Base-by-base conservation (phyloP, 2,888 invertebrate genomes). In the Ophion ventricosus region DNA sequence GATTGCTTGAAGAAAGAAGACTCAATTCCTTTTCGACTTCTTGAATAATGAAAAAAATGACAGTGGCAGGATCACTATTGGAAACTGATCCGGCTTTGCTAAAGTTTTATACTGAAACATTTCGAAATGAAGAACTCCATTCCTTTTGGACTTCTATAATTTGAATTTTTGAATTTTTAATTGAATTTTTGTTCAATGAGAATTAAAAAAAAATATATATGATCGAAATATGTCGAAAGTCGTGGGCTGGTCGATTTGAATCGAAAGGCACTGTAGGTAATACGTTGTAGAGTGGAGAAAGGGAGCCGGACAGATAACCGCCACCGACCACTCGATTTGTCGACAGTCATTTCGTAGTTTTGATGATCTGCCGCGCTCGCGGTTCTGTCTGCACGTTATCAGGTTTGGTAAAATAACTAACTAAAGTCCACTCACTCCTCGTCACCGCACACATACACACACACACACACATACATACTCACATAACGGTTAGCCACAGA, bases 291-390 rank as follows among this genome's bases (percentile, higher is more conserved):
- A 64, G 43, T 2, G 64, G 59, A n/a, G 59, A 20, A 25, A 25
- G 61, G 56, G 57, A 57, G 59, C 23, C 23, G 59, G 64, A 63
- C 74, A 70, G 69, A 75, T 63, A 69, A n/a, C 75, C 57, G 67
- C 54, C 75, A 73, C 59, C 49, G 70, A 82, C 84, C 84, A 84
- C 82, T 84, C 84, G 82, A 84, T 84, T 84, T 79, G 84, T 84
- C 84, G 79, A 84, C 84, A 84, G 84, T 84, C 84, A 84, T 84
- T 84, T 82, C 82, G 66, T 79, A 84, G 84, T 84, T 84, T 84
- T 84, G 84, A 84, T 84, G 81, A 84, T 84, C 81, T 79, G 49
- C 49, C 82, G 54, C 73, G 73, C 78, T 78, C 82, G 84, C 82
- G 84, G 84, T 84, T 59, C 82, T 70, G 67, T 40, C 57, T 67